Conservation (phyloP, 2,797 vertebrate genomes). For the Leptoclinus maculatus region DNA sequence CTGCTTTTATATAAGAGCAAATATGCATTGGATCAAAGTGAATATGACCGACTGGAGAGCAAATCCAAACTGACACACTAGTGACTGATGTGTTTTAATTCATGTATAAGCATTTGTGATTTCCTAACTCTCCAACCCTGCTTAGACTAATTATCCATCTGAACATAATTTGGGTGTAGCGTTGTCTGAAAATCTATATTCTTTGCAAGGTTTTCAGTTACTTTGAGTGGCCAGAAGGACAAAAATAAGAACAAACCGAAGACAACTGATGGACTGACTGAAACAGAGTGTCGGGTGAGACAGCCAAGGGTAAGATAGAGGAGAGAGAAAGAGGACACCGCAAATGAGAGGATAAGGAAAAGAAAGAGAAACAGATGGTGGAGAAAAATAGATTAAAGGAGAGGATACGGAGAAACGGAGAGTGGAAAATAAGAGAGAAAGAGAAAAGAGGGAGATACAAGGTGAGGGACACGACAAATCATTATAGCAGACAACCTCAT, state of each 20-base stretch:
- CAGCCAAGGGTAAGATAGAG: conserved; percentile 10
- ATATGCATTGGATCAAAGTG: background rate
- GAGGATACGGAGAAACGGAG: conserved; percentile 39
- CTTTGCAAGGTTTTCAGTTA: background rate
- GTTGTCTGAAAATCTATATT: background rate
- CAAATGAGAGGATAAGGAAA: conserved; percentile 24
- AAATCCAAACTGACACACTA: background rate
- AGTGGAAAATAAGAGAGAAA: conserved; percentile 45
- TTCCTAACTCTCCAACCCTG: background rate
- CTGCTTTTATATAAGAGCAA: background rate
- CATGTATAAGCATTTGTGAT: background rate
- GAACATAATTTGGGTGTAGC: background rate
- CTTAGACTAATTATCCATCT: background rate
- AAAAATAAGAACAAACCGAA: conserved; percentile 1
- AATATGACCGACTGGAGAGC: too few relatives aligned
- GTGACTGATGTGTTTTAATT: too few relatives aligned
- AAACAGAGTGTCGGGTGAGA: background rate
- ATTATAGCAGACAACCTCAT: conserved; percentile 73
- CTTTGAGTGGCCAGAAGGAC: background rate
- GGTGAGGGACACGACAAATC: conserved; percentile 70
- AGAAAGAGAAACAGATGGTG: conserved; percentile 43
- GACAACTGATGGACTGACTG: conserved; percentile 13
- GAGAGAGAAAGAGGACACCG: background rate
- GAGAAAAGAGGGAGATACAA: conserved; percentile 47
- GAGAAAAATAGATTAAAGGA: conserved; percentile 46